phyloP scores from a whole-genome alignment of 2,888 invertebrate species.

The Metalampra italica region DNA sequence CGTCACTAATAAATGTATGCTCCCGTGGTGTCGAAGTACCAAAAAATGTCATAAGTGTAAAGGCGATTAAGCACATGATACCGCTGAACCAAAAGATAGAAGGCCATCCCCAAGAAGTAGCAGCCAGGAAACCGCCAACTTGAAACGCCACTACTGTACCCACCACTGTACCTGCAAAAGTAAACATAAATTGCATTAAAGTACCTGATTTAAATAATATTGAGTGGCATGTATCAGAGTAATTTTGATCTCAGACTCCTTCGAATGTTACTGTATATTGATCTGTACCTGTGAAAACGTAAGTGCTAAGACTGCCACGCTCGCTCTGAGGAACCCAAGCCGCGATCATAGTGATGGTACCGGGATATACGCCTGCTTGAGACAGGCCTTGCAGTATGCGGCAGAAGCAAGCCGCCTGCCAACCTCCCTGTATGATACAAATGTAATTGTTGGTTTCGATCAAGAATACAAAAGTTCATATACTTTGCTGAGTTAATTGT shows the following conservation, averaged over 20 bases:
- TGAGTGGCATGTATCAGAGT: no score
- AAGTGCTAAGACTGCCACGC: constrained; percentile 74
- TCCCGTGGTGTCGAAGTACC: constrained; percentile 67
- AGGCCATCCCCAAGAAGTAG: constrained; percentile 79
- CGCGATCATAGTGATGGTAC: constrained; percentile 81
- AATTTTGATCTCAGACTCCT: no score
- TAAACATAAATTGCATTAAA: no score
- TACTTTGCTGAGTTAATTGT: no score
- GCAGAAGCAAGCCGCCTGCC: constrained; percentile 79
- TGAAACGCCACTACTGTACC: constrained; percentile 83
- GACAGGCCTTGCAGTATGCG: constrained; percentile 85
- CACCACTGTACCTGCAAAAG: constrained; percentile 76
- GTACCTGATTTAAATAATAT: no score
- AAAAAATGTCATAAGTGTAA: constrained; percentile 54
- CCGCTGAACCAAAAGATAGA: constrained; percentile 81
- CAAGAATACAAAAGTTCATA: no score
- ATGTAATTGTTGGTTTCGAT: no score
- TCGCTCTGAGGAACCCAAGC: constrained; percentile 84
- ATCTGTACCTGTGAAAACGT: constrained; percentile 59
- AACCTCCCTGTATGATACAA: constrained; percentile 56
- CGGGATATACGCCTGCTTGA: constrained; percentile 84
- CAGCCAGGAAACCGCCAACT: constrained; percentile 79
- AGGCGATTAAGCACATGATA: constrained; percentile 65
- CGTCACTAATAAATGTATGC: constrained; percentile 59
- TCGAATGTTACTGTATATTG: no score